Base-by-base conservation (phyloP, 1,140 invertebrate species). In the Caenorhabditis brenneri region DNA sequence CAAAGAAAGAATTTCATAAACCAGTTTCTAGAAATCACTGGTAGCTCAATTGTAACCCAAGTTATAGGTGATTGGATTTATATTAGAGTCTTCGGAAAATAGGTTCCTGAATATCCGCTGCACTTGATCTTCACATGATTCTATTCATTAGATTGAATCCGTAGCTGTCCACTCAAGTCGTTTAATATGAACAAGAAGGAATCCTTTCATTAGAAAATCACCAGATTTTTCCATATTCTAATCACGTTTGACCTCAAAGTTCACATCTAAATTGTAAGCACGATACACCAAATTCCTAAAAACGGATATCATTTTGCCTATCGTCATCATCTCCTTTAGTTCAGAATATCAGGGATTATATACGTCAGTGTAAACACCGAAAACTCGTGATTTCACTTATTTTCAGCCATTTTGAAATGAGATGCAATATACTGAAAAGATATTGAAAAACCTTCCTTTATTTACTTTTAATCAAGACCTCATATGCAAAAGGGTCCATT, bases 301-400 rank as follows among this genome's bases (percentile, higher is more conserved):
- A 65, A 65, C 58, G 58, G 58, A 65, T 65, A 6, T 33, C 58
- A 33, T 65, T n/a, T n/a, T 65, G 9, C 9, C 12, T 2, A 31
- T 74, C 36, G 29, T 74, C 33, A 39, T 74, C 65, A 16, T 74
- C 65, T 15, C 10, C 16, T 65, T 24, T 36, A 12, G 19, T 42
- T 36, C 36, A 74, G 46, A 74, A 74, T 42, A 74, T 74, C 65
- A 31, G 36, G 65, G 65, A 74, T 74, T 74, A 74, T 15, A 39
- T 36, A 42, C 36, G 33, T 42, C 36, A 74, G 33, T 39, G 65
- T 42, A 74, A 74, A 74, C 65, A 42, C 65, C 65, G 5, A 6
- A 12, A n/a, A 31, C 65, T 42, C 65, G 36, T 74, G 65, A 74
- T 39, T 31, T 65, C 58, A 24, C 36, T 42, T 22, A 74, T 74